A percentile compares a stretch with the other conserved stretches of the same genome.
Evolutionary conservation across 2,113 vertebrate genomes (phyloP).

Genomic region (Hemicordylus capensis): DNA sequence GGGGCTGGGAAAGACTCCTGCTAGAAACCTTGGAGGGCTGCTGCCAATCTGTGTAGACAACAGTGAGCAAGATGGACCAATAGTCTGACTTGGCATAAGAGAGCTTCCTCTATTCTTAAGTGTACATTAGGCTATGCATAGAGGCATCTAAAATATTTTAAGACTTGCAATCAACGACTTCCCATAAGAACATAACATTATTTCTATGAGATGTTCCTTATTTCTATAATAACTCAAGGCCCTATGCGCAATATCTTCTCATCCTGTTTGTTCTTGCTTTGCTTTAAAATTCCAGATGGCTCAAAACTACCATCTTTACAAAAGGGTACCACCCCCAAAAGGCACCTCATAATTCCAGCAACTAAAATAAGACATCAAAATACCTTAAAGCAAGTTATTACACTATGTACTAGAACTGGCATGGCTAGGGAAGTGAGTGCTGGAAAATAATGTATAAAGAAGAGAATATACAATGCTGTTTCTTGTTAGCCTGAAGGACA

Average conservation of each 20-base stretch:
- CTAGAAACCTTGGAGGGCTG: no score
- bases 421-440: background rate
- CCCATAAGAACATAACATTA: background rate
- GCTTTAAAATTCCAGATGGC: background rate
- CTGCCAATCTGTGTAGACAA: no score
- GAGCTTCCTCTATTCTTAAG: no score
- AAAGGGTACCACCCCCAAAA: no score
- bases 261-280: no score
- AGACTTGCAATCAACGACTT: background rate
- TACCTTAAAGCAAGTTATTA: background rate
- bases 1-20: no score
- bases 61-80: no score
- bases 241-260: background rate
- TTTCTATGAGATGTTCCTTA: background rate
- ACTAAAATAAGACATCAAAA: background rate
- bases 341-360: background rate
- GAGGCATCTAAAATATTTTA: background rate
- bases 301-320: background rate
- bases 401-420: background rate
- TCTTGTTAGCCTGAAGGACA: background rate
- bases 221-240: background rate
- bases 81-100: no score
- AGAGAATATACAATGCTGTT: background rate
- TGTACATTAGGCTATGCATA: background rate
- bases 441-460: slow-evolving; percentile 22